Percentiles rank a stretch among this genome's conserved stretches.
Evolutionary conservation across 2,113 vertebrate species (phyloP).

Genomic region (Engystomops pustulosus): DNA sequence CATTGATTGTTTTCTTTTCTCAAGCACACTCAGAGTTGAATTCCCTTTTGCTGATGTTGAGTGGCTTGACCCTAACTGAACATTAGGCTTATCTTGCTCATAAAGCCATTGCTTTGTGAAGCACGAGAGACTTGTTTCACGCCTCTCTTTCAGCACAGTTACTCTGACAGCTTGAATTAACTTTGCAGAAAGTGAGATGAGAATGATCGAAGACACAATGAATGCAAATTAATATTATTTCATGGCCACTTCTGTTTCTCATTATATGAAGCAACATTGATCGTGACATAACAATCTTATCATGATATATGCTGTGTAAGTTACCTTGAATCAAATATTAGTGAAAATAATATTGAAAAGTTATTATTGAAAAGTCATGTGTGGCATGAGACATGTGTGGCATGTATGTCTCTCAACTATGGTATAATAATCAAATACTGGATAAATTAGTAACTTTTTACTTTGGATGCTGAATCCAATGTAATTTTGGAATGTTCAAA

Average conservation of each 20-base stretch:
- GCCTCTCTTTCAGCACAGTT: conserved; percentile 29
- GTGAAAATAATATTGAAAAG: too few species aligned
- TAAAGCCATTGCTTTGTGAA: conserved; percentile 51
- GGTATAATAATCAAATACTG: too few species aligned
- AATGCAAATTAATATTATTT: not conserved
- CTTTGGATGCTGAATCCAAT: too few species aligned
- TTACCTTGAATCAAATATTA: not conserved
- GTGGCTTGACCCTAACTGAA: conserved; percentile 46
- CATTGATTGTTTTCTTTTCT: conserved; percentile 45
- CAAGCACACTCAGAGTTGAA: conserved; percentile 53
- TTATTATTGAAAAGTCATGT: too few species aligned
- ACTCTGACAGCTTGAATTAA: conserved; percentile 41
- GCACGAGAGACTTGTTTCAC: conserved; percentile 6
- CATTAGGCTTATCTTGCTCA: conserved; percentile 44
- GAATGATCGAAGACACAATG: conserved; percentile 5
- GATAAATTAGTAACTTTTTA: too few species aligned
- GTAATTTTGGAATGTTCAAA: too few species aligned
- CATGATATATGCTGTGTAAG: not conserved
- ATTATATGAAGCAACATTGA: not conserved
- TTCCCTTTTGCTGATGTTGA: conserved; percentile 42
- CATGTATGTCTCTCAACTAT: too few species aligned
- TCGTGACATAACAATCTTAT: too few species aligned
- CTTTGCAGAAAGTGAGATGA: conserved; percentile 49
- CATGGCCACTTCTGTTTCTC: not conserved
- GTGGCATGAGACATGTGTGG: too few species aligned